A percentile compares a stretch with the other conserved stretches of the same genome.
These are phyloP conservation scores for Eupelmus urozonus DNA, from an alignment of 2,888 invertebrate species.

Conservation along the genomic window DNA sequence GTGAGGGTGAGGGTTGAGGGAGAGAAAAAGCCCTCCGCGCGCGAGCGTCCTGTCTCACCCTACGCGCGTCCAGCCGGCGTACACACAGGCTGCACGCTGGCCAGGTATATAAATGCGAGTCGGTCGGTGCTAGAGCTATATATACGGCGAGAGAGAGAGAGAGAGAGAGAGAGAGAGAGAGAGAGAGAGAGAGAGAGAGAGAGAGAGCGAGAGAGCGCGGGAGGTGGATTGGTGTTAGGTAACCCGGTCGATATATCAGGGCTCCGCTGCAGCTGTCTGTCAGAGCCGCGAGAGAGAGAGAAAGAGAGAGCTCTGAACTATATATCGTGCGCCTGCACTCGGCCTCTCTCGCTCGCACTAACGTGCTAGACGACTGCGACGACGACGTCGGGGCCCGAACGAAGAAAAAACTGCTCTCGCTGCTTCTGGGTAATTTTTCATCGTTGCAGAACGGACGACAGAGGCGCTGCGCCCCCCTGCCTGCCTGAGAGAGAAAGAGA, in stretches of 20 bases:
- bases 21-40: background rate
- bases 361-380: conserved; percentile 52
- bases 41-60: background rate
- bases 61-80: background rate
- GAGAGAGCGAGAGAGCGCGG: no score
- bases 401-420: conserved; percentile 68
- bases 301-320: no score
- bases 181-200: no score
- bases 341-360: conserved; percentile 45
- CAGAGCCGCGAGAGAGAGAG: conserved; percentile 70
- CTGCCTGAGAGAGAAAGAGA: conserved; percentile 51
- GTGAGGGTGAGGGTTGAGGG: background rate
- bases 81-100: conserved; percentile 31
- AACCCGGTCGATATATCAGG: conserved; percentile 77
- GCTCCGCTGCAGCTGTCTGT: conserved; percentile 76
- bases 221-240: conserved; percentile 68
- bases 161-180: no score
- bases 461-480: conserved; percentile 64
- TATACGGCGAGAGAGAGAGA: no score
- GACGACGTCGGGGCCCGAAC: conserved; percentile 59
- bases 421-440: conserved; percentile 76
- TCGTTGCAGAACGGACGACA: conserved; percentile 74
- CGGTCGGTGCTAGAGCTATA: conserved; percentile 60
- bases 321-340: conserved; percentile 32
- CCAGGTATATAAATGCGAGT: conserved; percentile 67